These are phyloP conservation scores for Caenorhabditis becei DNA, from an alignment of 2,888 invertebrate genomes.

Conservation along the genomic window DNA sequence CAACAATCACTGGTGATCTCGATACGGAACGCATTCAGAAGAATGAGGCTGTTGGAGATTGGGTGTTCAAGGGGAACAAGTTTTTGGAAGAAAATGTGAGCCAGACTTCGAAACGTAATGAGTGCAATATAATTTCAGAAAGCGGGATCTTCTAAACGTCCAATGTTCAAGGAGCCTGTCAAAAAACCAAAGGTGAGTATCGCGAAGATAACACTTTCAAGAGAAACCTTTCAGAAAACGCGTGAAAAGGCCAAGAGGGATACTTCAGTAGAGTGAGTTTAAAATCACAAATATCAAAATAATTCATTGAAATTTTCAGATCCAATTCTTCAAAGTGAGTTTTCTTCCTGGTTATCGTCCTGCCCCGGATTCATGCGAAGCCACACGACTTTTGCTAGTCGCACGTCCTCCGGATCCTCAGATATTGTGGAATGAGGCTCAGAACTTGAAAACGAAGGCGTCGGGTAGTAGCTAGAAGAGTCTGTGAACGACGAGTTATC, in stretches of 20 bases:
- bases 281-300: neutral
- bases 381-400: conserved; percentile 39
- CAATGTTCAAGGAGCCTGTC: conserved; percentile 27
- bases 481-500: neutral
- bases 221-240: conserved; percentile 11
- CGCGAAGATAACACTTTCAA: too few relatives aligned
- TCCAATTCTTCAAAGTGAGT: neutral
- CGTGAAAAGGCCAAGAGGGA: conserved; percentile 19
- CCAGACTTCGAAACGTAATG: neutral
- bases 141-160: neutral
- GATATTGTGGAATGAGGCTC: conserved; percentile 42
- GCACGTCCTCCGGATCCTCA: conserved; percentile 35
- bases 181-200: conserved; percentile 12
- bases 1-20: conserved; percentile 38
- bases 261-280: neutral
- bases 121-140: conserved; percentile 2
- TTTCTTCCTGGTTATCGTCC: neutral
- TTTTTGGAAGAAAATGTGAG: conserved; percentile 9
- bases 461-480: conserved; percentile 23
- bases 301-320: conserved; percentile 7
- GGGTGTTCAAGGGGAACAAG: conserved; percentile 37
- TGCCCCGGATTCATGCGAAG: neutral
- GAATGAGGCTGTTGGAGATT: conserved; percentile 25
- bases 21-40: conserved; percentile 15
- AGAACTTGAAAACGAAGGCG: conserved; percentile 32